Evolutionary conservation across 2,113 vertebrate species (phyloP).

Genomic region (Heterochromis multidens): DNA sequence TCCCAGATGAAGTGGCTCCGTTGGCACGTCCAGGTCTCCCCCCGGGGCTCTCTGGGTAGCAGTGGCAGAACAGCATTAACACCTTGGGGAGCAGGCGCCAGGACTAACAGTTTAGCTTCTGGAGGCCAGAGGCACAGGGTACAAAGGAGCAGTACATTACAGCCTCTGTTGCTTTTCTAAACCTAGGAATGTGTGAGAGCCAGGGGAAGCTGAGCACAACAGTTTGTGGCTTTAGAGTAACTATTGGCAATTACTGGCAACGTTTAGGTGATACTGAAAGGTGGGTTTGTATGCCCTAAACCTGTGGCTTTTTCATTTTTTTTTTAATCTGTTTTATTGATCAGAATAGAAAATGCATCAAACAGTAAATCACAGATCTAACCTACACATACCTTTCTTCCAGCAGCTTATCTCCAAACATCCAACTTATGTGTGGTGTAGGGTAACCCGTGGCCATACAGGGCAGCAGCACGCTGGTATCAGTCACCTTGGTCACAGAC

Average conservation of each 20-base stretch:
- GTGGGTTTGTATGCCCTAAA: not conserved
- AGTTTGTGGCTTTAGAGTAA: not conserved
- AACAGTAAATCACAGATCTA: not conserved
- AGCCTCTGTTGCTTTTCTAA: not conserved
- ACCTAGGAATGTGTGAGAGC: not conserved
- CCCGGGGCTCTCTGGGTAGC: conserved; percentile 13
- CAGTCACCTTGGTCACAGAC: conserved; percentile 72
- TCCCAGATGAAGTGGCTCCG: conserved; percentile 39
- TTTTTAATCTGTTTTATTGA: not conserved
- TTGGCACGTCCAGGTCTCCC: conserved; percentile 12
- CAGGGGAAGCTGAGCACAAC: not conserved
- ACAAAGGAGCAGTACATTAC: conserved; percentile 15
- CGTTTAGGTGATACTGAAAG: not conserved
- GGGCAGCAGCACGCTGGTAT: conserved; percentile 80
- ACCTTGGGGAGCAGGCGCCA: conserved; percentile 47
- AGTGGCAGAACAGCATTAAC: conserved; percentile 51
- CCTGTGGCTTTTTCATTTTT: not conserved
- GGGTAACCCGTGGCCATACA: conserved; percentile 82
- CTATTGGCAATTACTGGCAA: not conserved
- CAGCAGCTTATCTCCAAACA: conserved; percentile 76
- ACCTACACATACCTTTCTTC: conserved; percentile 78
- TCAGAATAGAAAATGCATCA: not conserved
- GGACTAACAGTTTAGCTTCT: conserved; percentile 41
- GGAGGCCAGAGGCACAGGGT: conserved; percentile 16
- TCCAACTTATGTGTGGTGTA: conserved; percentile 79